Percentiles rank a stretch among this genome's conserved stretches.
phyloP scores from a whole-genome alignment of 64 coral and sea anemone genomes.

The Actinia equina region DNA sequence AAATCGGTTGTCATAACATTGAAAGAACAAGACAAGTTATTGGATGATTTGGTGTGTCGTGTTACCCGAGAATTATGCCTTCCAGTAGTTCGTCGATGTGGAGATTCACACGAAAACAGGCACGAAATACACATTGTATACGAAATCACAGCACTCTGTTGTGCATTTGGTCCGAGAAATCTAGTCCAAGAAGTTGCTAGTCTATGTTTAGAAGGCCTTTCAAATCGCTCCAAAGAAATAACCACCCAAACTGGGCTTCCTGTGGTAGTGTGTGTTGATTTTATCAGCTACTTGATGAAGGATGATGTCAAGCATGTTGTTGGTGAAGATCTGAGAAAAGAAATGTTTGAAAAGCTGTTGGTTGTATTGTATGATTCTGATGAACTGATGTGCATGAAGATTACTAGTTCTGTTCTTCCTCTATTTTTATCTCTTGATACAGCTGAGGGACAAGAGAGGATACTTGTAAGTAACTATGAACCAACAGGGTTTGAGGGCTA shows the following conservation, averaged over 20 bases:
- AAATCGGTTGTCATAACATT: constrained; percentile 38
- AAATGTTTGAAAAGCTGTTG: constrained; percentile 49
- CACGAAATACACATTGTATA: constrained; percentile 43
- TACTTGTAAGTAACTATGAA: background rate
- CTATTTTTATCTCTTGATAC: background rate
- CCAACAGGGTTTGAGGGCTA: background rate
- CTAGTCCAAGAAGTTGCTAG: constrained; percentile 10
- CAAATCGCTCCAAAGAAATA: constrained; percentile 5
- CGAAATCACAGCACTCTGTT: constrained; percentile 48
- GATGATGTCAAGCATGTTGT: constrained; percentile 1
- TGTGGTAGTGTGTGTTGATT: constrained; percentile 44
- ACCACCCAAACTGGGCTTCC: background rate
- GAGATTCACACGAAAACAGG: constrained; percentile 3
- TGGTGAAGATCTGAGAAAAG: background rate
- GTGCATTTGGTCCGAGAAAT: constrained; percentile 6
- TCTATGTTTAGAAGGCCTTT: constrained; percentile 28
- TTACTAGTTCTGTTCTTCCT: constrained; percentile 45
- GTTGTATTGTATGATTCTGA: constrained; percentile 30
- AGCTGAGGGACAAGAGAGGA: background rate
- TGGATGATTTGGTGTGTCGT: constrained; percentile 16
- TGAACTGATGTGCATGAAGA: constrained; percentile 59
- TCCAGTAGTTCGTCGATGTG: constrained; percentile 21
- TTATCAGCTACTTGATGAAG: constrained; percentile 40
- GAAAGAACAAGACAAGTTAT: constrained; percentile 27
- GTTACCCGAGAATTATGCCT: constrained; percentile 22